A percentile compares a stretch with the other conserved stretches of the same genome.
Evolutionary conservation across 2,113 vertebrate species (phyloP).

Genomic region (Beaufortia kweichowensis): DNA sequence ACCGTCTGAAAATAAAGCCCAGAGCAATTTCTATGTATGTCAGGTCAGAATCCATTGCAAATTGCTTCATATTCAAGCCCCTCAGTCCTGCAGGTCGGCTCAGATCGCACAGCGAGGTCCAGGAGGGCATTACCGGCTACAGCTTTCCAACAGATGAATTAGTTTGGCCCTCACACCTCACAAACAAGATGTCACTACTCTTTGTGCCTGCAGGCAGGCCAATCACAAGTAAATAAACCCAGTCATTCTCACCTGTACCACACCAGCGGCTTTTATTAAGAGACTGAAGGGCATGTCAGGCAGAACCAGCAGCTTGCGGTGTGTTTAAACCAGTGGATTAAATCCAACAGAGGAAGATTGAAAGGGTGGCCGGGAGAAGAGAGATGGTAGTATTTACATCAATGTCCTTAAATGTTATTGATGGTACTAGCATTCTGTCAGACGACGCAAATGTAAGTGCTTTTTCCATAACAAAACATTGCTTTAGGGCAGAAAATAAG

Average conservation of each 20-base stretch:
- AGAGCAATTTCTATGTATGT: neutral
- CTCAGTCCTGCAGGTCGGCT: conserved; percentile 9
- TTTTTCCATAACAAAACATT: too few species aligned
- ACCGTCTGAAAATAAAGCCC: neutral
- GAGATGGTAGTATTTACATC: conserved; percentile 15
- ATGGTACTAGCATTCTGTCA: neutral
- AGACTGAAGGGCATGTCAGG: conserved; percentile 46
- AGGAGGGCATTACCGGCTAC: neutral
- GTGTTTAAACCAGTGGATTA: conserved; percentile 36
- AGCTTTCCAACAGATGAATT: conserved; percentile 22
- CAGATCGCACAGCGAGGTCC: conserved; percentile 11
- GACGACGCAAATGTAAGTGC: too few species aligned
- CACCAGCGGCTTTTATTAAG: conserved; percentile 39
- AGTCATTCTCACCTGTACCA: conserved; percentile 33
- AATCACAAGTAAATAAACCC: conserved; percentile 53
- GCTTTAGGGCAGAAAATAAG: too few species aligned
- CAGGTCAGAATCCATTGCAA: conserved; percentile 34
- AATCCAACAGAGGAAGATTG: conserved; percentile 41
- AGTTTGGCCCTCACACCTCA: conserved; percentile 34
- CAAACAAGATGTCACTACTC: conserved; percentile 48
- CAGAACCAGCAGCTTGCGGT: conserved; percentile 1
- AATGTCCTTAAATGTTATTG: neutral
- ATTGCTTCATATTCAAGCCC: conserved; percentile 40
- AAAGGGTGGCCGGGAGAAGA: neutral
- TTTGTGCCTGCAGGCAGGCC: conserved; percentile 35